Percentiles rank a stretch among this genome's conserved stretches.
Evolutionary conservation across 2,113 vertebrate species (phyloP).

Genomic region (Ctenomys sociabilis): DNA sequence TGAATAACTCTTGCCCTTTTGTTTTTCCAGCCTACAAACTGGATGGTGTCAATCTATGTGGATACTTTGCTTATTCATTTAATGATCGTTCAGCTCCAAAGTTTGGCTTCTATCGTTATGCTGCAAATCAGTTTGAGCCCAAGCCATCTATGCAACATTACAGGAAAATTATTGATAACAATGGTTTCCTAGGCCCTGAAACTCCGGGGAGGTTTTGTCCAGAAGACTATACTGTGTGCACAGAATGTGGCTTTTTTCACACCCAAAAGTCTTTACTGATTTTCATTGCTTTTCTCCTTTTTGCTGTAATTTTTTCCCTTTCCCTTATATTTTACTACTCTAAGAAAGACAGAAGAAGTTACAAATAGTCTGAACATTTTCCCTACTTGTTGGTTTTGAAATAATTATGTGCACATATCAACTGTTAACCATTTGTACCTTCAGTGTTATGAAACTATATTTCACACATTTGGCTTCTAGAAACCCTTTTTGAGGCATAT

Average conservation of each 20-base stretch:
- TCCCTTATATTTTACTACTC: constrained; percentile 92
- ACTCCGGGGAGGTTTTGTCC: constrained; percentile 85
- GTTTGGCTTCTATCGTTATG: constrained; percentile 92
- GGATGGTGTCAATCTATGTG: constrained; percentile 93
- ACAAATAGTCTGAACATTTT: constrained; percentile 83
- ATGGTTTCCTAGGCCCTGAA: constrained; percentile 90
- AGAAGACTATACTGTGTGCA: constrained; percentile 80
- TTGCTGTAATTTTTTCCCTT: constrained; percentile 90
- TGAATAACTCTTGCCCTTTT: constrained; percentile 37
- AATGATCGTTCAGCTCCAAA: constrained; percentile 92
- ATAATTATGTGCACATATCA: not conserved
- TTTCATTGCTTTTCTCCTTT: constrained; percentile 91
- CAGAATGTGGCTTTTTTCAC: constrained; percentile 85
- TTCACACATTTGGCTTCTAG: constrained; percentile 48
- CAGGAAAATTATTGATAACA: constrained; percentile 91
- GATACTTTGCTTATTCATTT: constrained; percentile 97
- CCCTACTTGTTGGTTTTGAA: constrained; percentile 52
- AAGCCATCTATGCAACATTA: constrained; percentile 94
- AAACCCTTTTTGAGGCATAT: not conserved
- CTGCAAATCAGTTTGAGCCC: constrained; percentile 89
- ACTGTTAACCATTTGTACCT: constrained; percentile 58
- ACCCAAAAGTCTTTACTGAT: constrained; percentile 90
- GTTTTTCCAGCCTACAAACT: constrained; percentile 88
- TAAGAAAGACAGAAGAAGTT: constrained; percentile 85
- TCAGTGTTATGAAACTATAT: constrained; percentile 64